Evolutionary conservation across 2,888 invertebrate genomes (phyloP).

Genomic region (Operophtera brumata): DNA sequence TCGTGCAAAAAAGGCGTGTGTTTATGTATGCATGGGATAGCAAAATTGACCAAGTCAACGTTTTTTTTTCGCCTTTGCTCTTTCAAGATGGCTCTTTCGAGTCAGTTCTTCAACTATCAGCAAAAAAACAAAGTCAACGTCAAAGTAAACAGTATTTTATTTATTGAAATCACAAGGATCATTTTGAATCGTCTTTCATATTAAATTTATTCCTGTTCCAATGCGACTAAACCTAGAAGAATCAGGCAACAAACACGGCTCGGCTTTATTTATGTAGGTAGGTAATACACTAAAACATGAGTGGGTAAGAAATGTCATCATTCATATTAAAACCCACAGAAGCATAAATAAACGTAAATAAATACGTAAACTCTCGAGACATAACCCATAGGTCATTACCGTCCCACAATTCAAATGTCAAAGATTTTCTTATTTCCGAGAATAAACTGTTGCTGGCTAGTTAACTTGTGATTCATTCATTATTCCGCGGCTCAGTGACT

Average conservation of each 20-base stretch:
- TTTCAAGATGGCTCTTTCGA: too few relatives aligned
- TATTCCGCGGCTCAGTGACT: conserved; percentile 16
- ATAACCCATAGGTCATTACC: conserved; percentile 23
- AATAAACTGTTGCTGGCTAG: conserved; percentile 24
- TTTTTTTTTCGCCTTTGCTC: background rate
- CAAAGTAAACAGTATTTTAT: too few relatives aligned
- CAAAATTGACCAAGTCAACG: background rate
- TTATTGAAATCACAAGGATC: too few relatives aligned
- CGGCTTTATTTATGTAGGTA: too few relatives aligned
- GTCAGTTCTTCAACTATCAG: too few relatives aligned
- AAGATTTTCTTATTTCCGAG: conserved; percentile 25
- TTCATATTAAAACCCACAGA: background rate
- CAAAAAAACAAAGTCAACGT: too few relatives aligned
- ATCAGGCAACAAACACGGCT: too few relatives aligned
- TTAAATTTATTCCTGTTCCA: too few relatives aligned
- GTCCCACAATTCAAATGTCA: conserved; percentile 29
- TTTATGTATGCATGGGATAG: too few relatives aligned
- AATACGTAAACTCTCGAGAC: conserved; percentile 8
- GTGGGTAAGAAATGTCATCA: conserved; percentile 5
- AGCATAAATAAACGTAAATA: background rate
- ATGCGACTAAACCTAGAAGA: too few relatives aligned
- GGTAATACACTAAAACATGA: background rate
- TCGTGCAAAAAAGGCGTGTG: too few relatives aligned
- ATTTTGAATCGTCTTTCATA: too few relatives aligned
- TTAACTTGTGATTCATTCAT: conserved; percentile 28